Evolutionary conservation across 2,888 invertebrate genomes (phyloP).

Genomic region (Hemistola chrysoprasaria): DNA sequence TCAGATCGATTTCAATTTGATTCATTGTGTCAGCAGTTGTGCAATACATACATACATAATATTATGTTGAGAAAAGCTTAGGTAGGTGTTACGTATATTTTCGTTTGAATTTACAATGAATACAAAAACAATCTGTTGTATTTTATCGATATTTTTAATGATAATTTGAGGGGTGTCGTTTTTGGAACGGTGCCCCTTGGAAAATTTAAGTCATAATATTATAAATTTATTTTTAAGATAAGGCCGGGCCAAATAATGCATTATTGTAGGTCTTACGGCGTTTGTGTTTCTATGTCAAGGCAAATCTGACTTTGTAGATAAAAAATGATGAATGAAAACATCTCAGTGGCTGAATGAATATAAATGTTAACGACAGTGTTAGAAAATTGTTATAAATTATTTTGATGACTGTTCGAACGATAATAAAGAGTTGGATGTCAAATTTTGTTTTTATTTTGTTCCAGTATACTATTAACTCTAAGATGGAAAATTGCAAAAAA

Average conservation of each 20-base stretch:
- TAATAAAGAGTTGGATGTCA: conserved; percentile 84
- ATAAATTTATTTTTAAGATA: conserved; percentile 76
- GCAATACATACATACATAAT: conserved; percentile 78
- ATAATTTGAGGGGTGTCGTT: conserved; percentile 47
- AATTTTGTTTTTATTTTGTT: conserved; percentile 46
- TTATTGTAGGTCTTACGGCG: conserved; percentile 73
- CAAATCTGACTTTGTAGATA: conserved; percentile 64
- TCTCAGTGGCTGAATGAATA: conserved; percentile 79
- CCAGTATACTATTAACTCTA: neutral
- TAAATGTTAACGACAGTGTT: conserved; percentile 81
- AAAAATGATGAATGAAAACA: conserved; percentile 65
- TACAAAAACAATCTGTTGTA: conserved; percentile 78
- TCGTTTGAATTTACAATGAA: conserved; percentile 77
- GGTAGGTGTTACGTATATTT: conserved; percentile 78
- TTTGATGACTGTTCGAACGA: conserved; percentile 84
- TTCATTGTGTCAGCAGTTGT: conserved; percentile 74
- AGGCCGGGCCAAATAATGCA: conserved; percentile 82
- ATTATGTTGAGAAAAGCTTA: conserved; percentile 64
- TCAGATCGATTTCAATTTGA: conserved; percentile 72
- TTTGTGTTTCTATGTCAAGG: conserved; percentile 63
- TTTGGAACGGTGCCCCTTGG: conserved; percentile 48
- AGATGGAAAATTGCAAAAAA: no score
- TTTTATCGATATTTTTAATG: conserved; percentile 78
- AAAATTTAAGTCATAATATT: conserved; percentile 77
- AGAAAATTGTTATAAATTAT: conserved; percentile 84